phyloP scores from a whole-genome alignment of 2,113 vertebrate genomes.

The Callaeas wilsoni region DNA sequence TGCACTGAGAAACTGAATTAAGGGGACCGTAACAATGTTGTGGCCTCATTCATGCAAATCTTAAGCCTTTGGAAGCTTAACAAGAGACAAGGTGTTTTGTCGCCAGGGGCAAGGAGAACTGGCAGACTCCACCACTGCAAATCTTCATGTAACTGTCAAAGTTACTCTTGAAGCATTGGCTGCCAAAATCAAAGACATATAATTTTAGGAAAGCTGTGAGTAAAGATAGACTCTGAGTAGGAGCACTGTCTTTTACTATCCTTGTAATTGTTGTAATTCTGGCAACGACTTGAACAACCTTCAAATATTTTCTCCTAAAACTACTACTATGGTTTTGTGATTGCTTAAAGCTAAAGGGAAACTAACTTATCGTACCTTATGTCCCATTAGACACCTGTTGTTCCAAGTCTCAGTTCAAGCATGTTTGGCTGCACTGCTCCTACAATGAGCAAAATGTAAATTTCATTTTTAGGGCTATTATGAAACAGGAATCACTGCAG shows the following conservation, averaged over 20 bases:
- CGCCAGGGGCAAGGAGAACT: background rate
- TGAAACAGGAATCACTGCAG: background rate
- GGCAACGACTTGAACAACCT: background rate
- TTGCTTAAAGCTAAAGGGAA: background rate
- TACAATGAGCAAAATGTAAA: background rate
- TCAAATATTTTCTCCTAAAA: background rate
- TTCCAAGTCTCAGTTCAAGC: background rate
- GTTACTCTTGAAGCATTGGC: background rate
- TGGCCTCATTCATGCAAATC: background rate
- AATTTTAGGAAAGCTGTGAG: background rate
- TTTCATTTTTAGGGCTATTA: background rate
- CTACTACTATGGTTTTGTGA: background rate
- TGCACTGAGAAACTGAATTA: background rate
- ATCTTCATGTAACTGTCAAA: background rate
- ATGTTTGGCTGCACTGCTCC: rapidly evolving
- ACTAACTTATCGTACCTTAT: background rate
- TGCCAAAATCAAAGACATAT: background rate
- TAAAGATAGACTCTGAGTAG: background rate
- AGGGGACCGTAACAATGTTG: background rate
- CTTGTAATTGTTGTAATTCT: background rate
- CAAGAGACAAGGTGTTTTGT: background rate
- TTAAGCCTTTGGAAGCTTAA: background rate
- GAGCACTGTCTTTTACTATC: background rate
- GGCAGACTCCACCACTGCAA: background rate
- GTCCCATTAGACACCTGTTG: background rate